phyloP scores from a whole-genome alignment of 2,888 invertebrate species.

The Malacosoma neustria region DNA sequence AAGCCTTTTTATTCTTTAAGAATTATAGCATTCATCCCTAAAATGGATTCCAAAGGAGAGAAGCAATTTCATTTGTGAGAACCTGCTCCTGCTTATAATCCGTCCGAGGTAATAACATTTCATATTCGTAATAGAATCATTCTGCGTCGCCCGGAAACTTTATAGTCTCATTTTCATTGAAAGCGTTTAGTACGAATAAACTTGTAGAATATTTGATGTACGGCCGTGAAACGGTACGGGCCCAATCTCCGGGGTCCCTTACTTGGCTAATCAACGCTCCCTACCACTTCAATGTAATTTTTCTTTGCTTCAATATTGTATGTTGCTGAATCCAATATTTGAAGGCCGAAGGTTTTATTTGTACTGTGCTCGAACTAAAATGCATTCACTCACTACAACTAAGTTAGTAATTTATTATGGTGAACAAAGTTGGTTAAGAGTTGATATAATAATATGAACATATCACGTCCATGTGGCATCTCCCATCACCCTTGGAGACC shows the following conservation, averaged over 20 bases:
- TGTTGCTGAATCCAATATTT: constrained; percentile 12
- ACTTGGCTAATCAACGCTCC: constrained; percentile 38
- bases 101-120: constrained; percentile 74
- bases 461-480: too few species aligned
- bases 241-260: constrained; percentile 57
- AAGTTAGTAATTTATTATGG: too few species aligned
- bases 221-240: constrained; percentile 36
- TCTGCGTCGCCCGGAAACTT: constrained; percentile 70
- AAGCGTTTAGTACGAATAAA: constrained; percentile 71
- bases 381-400: too few species aligned
- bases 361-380: too few species aligned
- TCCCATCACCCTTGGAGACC: too few species aligned
- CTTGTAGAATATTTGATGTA: constrained; percentile 70
- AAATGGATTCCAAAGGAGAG: constrained; percentile 72
- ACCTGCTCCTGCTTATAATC: constrained; percentile 73
- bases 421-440: too few species aligned
- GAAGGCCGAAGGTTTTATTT: background rate
- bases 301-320: constrained; percentile 30
- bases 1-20: constrained; percentile 65
- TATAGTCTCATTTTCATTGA: constrained; percentile 74
- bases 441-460: too few species aligned
- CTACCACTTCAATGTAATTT: constrained; percentile 28
- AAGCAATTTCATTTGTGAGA: constrained; percentile 73
- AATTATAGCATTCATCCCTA: constrained; percentile 71
- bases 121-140: constrained; percentile 75